Evolutionary conservation across 2,113 vertebrate species (phyloP), one percentile per base, ranked within the genome.

Genomic region (Progne subis): DNA sequence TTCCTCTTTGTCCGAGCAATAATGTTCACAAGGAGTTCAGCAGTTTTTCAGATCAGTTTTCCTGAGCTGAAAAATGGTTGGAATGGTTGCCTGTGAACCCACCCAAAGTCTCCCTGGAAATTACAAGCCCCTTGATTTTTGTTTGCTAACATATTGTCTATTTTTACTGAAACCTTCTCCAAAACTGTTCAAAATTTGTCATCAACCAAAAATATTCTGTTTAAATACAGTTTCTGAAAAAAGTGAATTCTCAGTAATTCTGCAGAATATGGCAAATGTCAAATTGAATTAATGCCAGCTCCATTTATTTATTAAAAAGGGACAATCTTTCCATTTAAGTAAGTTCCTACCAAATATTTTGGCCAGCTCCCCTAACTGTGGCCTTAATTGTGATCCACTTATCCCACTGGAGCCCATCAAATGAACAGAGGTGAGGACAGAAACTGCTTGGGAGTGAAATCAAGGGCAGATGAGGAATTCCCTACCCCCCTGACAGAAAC

Each of bases 191-290:
- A 60, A 65, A 88, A 91, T 75, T 63, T 91, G 41, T 81, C 60
- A 52, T 41, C 3, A 0, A 44, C 41, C 26, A 57, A 81, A 86
- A 65, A 10, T 64, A 43, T 77, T 81, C 44, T 81, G 37, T 53
- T 94, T 86, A 86, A 83, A 56, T 81, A 70, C 14, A 9, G 50
- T 52, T 96, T 83, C 72, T 60, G 83, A 78, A 82, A 92, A 77
- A 86, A 90, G 34, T 10, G 56, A 93, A 57, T 83, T 34, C 59
- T 90, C 6, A 12, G n/a, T 55, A 92, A 78, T 83, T 78, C 72
- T 88, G 60, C 52, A 79, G 44, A 78, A 86, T 82, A 77, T 86
- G 92, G 89, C 82, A 94, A 95, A 86, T 80, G 74, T 79, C 74
- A 84, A 60, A 60, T 26, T 71, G 69, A 92, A 90, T 86, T 90